phyloP scores from a whole-genome alignment of 1,140 invertebrate species.

The Procambarus virginalis region DNA sequence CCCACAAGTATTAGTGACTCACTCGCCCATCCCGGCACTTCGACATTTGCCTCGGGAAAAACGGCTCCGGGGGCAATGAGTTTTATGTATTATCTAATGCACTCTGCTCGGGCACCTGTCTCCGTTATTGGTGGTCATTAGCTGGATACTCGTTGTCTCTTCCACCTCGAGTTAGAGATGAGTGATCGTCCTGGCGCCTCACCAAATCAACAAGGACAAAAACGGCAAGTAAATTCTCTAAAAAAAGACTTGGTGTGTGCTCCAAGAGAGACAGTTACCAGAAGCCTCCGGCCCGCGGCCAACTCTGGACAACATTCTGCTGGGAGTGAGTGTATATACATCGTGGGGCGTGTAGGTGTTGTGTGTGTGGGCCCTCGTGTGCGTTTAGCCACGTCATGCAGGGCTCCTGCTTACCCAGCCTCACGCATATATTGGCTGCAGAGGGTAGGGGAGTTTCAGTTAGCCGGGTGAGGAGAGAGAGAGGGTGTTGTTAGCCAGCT shows the following conservation, averaged over 20 bases:
- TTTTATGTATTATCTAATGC: neutral
- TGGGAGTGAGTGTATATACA: neutral
- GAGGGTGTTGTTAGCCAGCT: slow-evolving; percentile 1
- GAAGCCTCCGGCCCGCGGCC: neutral
- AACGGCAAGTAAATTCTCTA: slow-evolving; percentile 4
- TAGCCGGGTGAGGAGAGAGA: slow-evolving; percentile 3
- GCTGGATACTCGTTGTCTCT: too few species aligned
- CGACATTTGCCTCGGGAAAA: neutral
- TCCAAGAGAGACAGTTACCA: slow-evolving; percentile 27
- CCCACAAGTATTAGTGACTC: slow-evolving; percentile 26
- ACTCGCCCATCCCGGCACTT: neutral
- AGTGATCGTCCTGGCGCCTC: neutral
- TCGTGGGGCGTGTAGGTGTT: slow-evolving; percentile 37
- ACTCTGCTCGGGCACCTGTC: too few species aligned
- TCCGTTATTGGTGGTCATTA: too few species aligned
- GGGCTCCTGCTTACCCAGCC: slow-evolving; percentile 13
- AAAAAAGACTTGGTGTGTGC: slow-evolving; percentile 31
- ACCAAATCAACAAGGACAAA: slow-evolving; percentile 2
- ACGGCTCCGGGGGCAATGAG: neutral
- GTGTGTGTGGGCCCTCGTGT: slow-evolving; percentile 9
- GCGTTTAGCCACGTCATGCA: slow-evolving; percentile 45
- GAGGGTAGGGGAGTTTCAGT: slow-evolving; percentile 36
- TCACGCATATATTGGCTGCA: slow-evolving; percentile 36
- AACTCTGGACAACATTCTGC: neutral
- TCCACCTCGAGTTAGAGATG: neutral